A percentile compares a stretch with the other conserved stretches of the same genome.
Conservation (phyloP, 53 echinoderm and acorn worm genomes). For the Arbacia lixula region DNA sequence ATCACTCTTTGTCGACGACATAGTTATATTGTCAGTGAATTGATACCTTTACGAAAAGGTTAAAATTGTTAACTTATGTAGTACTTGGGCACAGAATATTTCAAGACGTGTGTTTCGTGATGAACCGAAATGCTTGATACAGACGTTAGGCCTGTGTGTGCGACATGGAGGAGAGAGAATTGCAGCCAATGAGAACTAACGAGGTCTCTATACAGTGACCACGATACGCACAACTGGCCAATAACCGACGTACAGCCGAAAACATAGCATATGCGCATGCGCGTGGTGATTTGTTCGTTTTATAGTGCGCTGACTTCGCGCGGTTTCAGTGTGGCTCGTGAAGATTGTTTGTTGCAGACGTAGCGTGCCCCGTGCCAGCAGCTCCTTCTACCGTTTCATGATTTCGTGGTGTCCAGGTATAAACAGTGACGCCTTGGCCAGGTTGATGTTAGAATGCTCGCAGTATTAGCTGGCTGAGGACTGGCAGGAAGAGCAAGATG, state of each 20-base stretch:
- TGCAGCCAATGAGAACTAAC: slow-evolving; percentile 28
- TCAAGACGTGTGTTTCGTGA: no score
- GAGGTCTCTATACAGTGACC: slow-evolving; percentile 11
- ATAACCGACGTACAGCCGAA: slow-evolving; percentile 25
- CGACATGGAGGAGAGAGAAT: no score
- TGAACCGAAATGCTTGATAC: no score
- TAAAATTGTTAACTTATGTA: no score
- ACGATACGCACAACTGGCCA: slow-evolving; percentile 49
- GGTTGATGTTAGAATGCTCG: slow-evolving; percentile 3
- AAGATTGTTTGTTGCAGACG: neutral
- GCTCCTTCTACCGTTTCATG: slow-evolving; percentile 18
- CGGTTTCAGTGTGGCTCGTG: slow-evolving; percentile 3
- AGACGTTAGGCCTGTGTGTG: neutral
- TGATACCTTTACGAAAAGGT: no score
- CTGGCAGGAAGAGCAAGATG: slow-evolving; percentile 19
- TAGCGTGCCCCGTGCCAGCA: slow-evolving; percentile 8
- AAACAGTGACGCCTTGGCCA: slow-evolving; percentile 4
- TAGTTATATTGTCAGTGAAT: no score
- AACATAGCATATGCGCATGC: slow-evolving; percentile 2
- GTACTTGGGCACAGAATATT: no score
- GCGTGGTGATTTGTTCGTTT: neutral
- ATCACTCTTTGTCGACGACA: no score
- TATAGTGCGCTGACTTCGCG: slow-evolving; percentile 1
- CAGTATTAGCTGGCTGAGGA: slow-evolving; percentile 13
- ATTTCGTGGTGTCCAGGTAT: slow-evolving; percentile 26